phyloP scores from a whole-genome alignment of 1,140 invertebrate genomes.

The Cotesia vestalis region DNA sequence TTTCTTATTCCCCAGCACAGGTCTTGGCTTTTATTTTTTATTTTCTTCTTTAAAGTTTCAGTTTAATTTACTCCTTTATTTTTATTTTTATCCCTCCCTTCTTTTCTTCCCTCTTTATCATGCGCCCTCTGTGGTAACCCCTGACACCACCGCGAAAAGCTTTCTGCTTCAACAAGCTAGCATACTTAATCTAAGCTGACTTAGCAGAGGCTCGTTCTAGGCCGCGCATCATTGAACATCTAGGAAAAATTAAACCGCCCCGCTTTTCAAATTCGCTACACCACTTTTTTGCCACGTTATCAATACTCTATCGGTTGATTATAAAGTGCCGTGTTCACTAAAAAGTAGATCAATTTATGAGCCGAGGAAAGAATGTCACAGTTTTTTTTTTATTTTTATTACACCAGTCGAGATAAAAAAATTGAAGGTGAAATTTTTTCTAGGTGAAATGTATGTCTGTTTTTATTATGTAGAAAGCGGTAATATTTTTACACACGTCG shows the following conservation, averaged over 20 bases:
- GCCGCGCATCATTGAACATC: slow-evolving; percentile 38
- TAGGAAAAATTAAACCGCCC: slow-evolving; percentile 11
- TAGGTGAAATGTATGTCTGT: too few species aligned
- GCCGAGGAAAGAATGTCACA: not conserved
- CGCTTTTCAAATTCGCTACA: not conserved
- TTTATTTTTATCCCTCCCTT: not conserved
- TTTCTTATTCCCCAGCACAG: too few species aligned
- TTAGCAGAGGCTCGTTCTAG: slow-evolving; percentile 32
- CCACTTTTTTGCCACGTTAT: not conserved
- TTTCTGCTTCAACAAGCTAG: slow-evolving; percentile 27
- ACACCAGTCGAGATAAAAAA: not conserved
- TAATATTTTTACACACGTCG: too few species aligned
- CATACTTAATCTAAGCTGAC: slow-evolving; percentile 41
- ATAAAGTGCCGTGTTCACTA: not conserved
- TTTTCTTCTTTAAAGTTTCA: not conserved
- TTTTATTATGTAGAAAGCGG: too few species aligned
- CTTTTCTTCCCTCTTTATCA: slow-evolving; percentile 18
- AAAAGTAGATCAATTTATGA: not conserved
- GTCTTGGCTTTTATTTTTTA: not conserved
- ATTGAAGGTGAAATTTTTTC: too few species aligned
- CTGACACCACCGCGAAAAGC: slow-evolving; percentile 18
- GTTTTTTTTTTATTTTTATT: not conserved
- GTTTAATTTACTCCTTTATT: not conserved
- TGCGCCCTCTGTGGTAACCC: slow-evolving; percentile 13
- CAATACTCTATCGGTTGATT: slow-evolving; percentile 3